Conservation (phyloP, 2,888 invertebrate species). For the Microctonus hyperodae region DNA sequence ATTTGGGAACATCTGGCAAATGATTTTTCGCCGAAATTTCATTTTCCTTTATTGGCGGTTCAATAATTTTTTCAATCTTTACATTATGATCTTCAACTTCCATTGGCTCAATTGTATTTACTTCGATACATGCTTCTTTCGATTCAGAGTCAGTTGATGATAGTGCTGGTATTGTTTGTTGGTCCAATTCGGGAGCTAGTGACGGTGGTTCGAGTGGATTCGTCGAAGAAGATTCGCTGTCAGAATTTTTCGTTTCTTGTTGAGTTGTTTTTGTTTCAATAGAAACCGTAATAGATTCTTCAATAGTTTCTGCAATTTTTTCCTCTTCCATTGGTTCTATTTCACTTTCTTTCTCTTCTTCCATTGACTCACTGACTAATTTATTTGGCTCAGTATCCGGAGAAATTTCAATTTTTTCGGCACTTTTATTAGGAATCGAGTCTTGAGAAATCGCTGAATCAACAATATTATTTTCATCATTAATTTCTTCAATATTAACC, state of each 20-base stretch:
- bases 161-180: neutral
- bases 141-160: neutral
- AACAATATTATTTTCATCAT: neutral
- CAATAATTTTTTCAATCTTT: neutral
- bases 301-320: neutral
- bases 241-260: neutral
- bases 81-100: neutral
- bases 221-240: neutral
- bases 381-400: neutral
- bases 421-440: neutral
- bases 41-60: neutral
- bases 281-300: neutral
- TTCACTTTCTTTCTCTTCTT: neutral
- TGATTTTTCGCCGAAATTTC: conserved; percentile 33
- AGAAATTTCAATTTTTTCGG: neutral
- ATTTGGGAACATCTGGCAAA: conserved; percentile 32
- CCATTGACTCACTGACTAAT: neutral
- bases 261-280: neutral
- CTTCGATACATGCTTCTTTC: neutral
- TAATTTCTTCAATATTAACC: conserved; percentile 3
- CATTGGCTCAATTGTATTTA: neutral
- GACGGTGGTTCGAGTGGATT: neutral
- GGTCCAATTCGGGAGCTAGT: neutral
- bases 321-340: neutral
- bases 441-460: neutral